Evolutionary conservation across 2,797 vertebrate genomes (phyloP).

Genomic region (Cirrhinus molitorella): DNA sequence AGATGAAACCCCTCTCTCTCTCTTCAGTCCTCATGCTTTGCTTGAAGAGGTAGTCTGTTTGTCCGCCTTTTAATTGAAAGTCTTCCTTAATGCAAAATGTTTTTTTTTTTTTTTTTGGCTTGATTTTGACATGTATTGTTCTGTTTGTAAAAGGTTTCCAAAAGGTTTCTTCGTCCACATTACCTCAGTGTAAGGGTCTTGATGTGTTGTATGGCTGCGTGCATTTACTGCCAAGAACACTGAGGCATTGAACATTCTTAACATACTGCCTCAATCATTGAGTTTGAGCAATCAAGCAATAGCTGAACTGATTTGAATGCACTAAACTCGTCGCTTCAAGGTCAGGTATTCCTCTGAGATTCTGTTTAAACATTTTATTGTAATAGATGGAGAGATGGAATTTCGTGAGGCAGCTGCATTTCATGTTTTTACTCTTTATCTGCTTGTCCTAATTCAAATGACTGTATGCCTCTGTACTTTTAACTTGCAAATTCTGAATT

Average conservation of each 20-base stretch:
- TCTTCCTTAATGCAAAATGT: constrained; percentile 9
- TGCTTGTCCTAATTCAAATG: neutral
- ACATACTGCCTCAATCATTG: neutral
- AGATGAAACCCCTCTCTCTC: constrained; percentile 35
- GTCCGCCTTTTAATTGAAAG: constrained; percentile 3
- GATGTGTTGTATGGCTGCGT: neutral
- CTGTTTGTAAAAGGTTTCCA: constrained; percentile 8
- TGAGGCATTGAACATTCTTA: constrained; percentile 3
- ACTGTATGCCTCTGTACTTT: neutral
- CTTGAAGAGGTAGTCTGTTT: constrained; percentile 27
- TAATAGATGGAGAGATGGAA: neutral
- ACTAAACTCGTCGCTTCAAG: constrained; percentile 5
- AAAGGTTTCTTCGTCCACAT: constrained; percentile 1
- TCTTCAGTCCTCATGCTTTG: constrained; percentile 14
- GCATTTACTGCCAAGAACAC: neutral
- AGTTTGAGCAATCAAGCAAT: constrained; percentile 3
- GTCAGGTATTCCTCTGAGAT: neutral
- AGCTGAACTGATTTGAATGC: constrained; percentile 24
- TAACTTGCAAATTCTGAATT: neutral
- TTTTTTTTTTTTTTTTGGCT: too few relatives aligned
- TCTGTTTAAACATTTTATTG: neutral
- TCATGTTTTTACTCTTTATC: neutral
- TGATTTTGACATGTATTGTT: constrained; percentile 13
- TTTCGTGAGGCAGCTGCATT: neutral
- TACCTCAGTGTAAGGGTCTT: neutral